These are phyloP conservation scores for Eulimnadia texana DNA, from an alignment of 1,140 invertebrate species.

Conservation along the genomic window DNA sequence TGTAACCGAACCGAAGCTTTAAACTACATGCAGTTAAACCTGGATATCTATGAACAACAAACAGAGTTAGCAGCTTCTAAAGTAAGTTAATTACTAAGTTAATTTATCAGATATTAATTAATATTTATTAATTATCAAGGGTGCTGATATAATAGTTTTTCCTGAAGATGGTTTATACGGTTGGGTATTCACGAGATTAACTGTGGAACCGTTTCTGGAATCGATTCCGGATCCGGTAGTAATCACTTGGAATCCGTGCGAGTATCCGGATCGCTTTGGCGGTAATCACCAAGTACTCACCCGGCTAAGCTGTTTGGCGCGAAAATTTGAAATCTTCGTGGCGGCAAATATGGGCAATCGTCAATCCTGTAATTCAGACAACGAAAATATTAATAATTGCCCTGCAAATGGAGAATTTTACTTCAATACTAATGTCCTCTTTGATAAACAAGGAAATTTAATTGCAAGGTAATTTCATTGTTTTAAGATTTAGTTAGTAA, in stretches of 20 bases:
- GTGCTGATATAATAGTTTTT: constrained; percentile 29
- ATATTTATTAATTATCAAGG: no score
- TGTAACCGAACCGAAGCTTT: constrained; percentile 2
- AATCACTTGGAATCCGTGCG: constrained; percentile 5
- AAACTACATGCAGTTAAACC: not conserved
- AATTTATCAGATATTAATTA: no score
- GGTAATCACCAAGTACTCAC: not conserved
- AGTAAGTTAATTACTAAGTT: constrained; percentile 3
- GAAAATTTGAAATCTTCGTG: not conserved
- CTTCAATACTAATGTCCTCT: constrained; percentile 30
- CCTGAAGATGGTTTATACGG: constrained; percentile 28
- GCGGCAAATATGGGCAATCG: constrained; percentile 8
- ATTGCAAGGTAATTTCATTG: constrained; percentile 23
- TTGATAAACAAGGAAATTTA: constrained; percentile 26
- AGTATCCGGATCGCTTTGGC: not conserved
- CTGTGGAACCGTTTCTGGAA: constrained; percentile 9
- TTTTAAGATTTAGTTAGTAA: no score
- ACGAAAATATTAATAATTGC: constrained; percentile 14
- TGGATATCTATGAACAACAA: constrained; percentile 13
- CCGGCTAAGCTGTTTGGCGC: constrained; percentile 5
- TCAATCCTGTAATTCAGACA: not conserved
- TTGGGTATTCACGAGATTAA: not conserved
- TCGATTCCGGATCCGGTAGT: constrained; percentile 7
- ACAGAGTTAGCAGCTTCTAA: not conserved
- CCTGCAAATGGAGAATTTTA: constrained; percentile 24